Evolutionary conservation across 2,797 vertebrate genomes (phyloP), one percentile per base, ranked within the genome.

Genomic region (Danio albolineatus): DNA sequence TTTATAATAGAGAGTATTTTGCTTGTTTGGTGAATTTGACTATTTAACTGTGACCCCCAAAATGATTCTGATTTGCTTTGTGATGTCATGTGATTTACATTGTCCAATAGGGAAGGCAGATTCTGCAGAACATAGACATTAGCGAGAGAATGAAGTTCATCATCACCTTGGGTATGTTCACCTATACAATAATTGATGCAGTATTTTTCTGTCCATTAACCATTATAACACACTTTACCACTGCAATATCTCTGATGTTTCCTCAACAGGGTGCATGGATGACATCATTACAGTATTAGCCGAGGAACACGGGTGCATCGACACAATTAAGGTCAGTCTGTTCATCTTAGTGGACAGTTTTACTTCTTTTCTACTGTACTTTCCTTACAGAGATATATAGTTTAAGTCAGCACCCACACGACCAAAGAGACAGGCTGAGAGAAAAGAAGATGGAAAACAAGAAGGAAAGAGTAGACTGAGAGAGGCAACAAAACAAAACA

Each of bases 231-330:
- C n/a, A 4, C 62, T 48, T 59, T 13, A 28, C 8, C 6, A 19
- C 49, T 44, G 5, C 7, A 44, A 73, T 56, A 54, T n/a, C 7
- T 21, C 7, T 0, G 43, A 7, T 39, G 12, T 39, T 10, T 57
- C 21, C 86, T 80, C 43, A 75, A 41, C 89, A 99, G 98, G 95
- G 81, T 98, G 96, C 56, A 94, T 99, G 84, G 97, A 99, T 76
- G 97, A 99, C 83, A 96, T 96, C 87, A 86, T 98, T 82, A 96
- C 93, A 17, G 97, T 98, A 73, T 89, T 99, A 74, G 96, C 96
- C 46, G 98, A 99, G 91, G 97, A 98, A 84, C 97, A 99, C 39
- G 97, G 97, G 36, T 98, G 96, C 87, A 90, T 98, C 85, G 96
- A 97, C 78, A 88, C 89, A 60, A 93, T 98, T 86, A 96, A 97